A percentile compares a stretch with the other conserved stretches of the same genome.
Conservation (phyloP, 2,888 invertebrate species). For the Drosophila quinaria region DNA sequence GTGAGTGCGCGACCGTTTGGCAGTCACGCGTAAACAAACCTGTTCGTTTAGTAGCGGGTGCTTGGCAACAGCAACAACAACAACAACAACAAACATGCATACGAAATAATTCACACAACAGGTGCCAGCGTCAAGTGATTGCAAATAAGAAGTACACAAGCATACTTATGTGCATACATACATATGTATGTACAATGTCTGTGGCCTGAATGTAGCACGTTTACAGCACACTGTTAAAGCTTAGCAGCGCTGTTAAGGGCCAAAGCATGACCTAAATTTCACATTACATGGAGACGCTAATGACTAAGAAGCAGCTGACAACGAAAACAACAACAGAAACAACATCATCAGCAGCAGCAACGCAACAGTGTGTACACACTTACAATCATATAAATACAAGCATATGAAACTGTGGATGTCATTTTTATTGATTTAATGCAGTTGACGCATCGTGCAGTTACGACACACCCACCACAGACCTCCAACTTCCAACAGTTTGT, state of each 20-base stretch:
- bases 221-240: conserved; percentile 17
- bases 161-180: background rate
- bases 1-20: conserved; percentile 13
- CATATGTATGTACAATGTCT: background rate
- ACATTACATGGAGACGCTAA: conserved; percentile 13
- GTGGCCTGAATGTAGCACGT: conserved; percentile 7
- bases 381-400: conserved; percentile 8
- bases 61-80: conserved; percentile 33
- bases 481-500: conserved; percentile 4
- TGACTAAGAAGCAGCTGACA: conserved; percentile 21
- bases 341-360: background rate
- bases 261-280: conserved; percentile 15
- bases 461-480: conserved; percentile 11
- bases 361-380: conserved; percentile 7
- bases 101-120: conserved; percentile 30
- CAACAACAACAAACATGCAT: conserved; percentile 3
- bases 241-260: conserved; percentile 16
- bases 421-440: conserved; percentile 42
- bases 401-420: background rate
- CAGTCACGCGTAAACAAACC: conserved; percentile 55
- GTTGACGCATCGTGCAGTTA: conserved; percentile 31
- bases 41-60: conserved; percentile 43
- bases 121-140: conserved; percentile 37
- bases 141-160: conserved; percentile 11
- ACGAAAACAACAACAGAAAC: conserved; percentile 15